phyloP scores from a whole-genome alignment of 2,797 vertebrate species.

The Coracias cyanogaster region DNA sequence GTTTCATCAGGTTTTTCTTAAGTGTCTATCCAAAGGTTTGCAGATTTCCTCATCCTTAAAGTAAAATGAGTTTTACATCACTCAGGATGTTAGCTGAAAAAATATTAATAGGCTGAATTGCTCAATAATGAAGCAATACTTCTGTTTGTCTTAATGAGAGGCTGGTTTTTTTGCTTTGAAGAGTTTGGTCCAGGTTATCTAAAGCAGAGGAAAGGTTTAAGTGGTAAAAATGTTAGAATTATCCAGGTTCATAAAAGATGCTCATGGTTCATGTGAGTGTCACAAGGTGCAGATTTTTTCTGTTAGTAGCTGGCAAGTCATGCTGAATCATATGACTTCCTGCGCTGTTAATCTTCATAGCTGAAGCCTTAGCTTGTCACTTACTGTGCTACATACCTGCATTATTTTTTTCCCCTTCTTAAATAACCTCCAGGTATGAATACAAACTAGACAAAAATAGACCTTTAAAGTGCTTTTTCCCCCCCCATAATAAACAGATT shows the following conservation, averaged over 20 bases:
- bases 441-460: not conserved
- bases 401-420: not conserved
- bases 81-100: not conserved
- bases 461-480: not conserved
- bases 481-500: not conserved
- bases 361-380: not conserved
- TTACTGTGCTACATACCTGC: not conserved
- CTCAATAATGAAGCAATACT: accelerated
- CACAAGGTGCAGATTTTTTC: not conserved
- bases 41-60: not conserved
- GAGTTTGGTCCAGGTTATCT: not conserved
- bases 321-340: not conserved
- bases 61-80: not conserved
- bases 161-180: not conserved
- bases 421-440: not conserved
- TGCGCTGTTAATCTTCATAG: not conserved
- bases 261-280: not conserved
- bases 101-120: too few relatives aligned
- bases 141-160: not conserved
- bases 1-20: not conserved
- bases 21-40: not conserved
- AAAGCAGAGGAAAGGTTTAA: not conserved
- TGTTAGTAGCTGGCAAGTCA: not conserved
- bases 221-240: not conserved
- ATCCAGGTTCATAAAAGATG: not conserved